phyloP scores from a whole-genome alignment of 2,113 vertebrate species.

The Otis tarda region DNA sequence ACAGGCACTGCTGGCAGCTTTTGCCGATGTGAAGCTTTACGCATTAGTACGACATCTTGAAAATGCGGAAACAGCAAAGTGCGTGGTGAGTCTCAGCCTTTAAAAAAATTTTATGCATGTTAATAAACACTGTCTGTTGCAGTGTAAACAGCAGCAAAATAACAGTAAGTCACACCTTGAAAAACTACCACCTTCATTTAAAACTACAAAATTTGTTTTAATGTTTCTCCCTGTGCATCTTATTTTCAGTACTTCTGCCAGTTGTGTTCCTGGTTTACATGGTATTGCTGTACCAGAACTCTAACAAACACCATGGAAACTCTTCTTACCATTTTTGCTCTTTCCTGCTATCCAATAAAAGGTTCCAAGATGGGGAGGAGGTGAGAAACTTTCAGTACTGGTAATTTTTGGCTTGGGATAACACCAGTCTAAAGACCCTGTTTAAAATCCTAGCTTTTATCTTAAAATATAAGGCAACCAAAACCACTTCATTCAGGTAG shows the following conservation, averaged over 20 bases:
- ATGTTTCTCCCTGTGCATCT: background rate
- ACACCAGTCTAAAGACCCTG: background rate
- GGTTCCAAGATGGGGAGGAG: constrained; percentile 82
- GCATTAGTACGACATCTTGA: constrained; percentile 80
- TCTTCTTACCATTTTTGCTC: constrained; percentile 84
- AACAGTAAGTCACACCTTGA: background rate
- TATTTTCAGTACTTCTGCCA: constrained; percentile 89
- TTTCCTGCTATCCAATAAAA: constrained; percentile 87
- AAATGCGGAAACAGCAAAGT: constrained; percentile 79
- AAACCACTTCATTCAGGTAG: background rate
- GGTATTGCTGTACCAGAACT: constrained; percentile 95
- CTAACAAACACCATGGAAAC: constrained; percentile 94
- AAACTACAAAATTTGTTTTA: background rate
- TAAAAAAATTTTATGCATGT: background rate
- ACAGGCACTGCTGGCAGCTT: constrained; percentile 86
- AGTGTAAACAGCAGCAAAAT: background rate
- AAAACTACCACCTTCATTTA: background rate
- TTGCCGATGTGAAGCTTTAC: constrained; percentile 89
- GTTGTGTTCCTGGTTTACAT: constrained; percentile 95
- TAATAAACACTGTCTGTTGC: background rate
- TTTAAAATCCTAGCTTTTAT: background rate
- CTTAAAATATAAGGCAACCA: background rate
- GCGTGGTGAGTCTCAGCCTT: constrained; percentile 80
- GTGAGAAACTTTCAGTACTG: constrained; percentile 64
- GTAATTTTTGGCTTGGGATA: background rate